Percentiles rank a stretch among this genome's conserved stretches.
phyloP scores from a whole-genome alignment of 2,113 vertebrate species.

The Phasianus colchicus region DNA sequence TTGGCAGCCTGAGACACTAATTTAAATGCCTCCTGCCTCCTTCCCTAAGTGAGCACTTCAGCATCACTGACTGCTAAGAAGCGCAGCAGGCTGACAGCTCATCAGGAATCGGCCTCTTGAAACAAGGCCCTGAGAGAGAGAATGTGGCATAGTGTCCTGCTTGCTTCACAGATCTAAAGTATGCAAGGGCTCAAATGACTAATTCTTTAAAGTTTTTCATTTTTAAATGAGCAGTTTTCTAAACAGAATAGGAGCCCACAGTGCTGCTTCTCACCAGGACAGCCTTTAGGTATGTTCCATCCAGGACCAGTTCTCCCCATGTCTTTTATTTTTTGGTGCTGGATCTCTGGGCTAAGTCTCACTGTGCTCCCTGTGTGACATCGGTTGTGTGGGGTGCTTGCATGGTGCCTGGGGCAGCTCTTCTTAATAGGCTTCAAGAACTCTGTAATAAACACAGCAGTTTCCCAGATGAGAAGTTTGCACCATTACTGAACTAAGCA shows the following conservation, averaged over 20 bases:
- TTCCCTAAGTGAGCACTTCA: slow-evolving; percentile 51
- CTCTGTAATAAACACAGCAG: background rate
- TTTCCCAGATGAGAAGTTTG: background rate
- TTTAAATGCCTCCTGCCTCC: slow-evolving; percentile 66
- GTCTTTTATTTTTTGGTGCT: background rate
- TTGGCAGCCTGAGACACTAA: slow-evolving; percentile 48
- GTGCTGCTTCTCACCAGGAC: background rate
- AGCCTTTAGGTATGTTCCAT: background rate
- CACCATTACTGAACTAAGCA: background rate
- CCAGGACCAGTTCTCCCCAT: background rate
- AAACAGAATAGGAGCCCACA: background rate
- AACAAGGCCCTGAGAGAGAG: slow-evolving; percentile 53
- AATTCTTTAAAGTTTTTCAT: background rate
- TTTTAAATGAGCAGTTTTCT: slow-evolving; percentile 9
- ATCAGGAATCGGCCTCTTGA: slow-evolving; percentile 37
- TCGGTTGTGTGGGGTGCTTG: accelerated
- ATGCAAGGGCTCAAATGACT: slow-evolving; percentile 5
- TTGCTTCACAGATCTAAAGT: slow-evolving; percentile 58
- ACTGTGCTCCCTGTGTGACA: accelerated
- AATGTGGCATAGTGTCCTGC: slow-evolving; percentile 41
- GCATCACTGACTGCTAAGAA: slow-evolving; percentile 35
- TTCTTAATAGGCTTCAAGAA: background rate
- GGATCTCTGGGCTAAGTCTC: background rate
- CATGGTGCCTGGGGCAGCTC: background rate
- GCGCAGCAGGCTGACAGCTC: slow-evolving; percentile 64